A percentile compares a stretch with the other conserved stretches of the same genome.
Conservation (phyloP, 2,888 invertebrate genomes). For the Luperina nickerlii region DNA sequence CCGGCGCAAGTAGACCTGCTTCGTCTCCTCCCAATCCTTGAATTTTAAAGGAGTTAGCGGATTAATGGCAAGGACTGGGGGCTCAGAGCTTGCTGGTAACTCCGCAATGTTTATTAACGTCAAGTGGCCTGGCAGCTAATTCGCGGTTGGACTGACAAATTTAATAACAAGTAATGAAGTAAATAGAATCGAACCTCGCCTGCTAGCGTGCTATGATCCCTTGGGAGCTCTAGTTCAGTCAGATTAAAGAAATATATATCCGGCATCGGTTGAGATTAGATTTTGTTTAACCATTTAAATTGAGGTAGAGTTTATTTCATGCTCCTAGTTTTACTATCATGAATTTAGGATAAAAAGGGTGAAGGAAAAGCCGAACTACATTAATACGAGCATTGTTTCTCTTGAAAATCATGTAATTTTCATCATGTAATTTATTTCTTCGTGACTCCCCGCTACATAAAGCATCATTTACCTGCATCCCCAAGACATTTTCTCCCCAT, state of each 20-base stretch:
- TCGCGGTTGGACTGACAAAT: constrained; percentile 82
- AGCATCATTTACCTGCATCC: constrained; percentile 21
- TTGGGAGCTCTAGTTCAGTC: constrained; percentile 42
- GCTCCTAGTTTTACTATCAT: not conserved
- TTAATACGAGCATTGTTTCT: not conserved
- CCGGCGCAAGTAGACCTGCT: constrained; percentile 69
- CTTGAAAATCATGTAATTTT: not conserved
- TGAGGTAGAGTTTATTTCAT: not conserved
- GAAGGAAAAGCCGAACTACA: not conserved
- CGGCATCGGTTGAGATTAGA: constrained; percentile 9
- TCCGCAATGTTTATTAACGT: constrained; percentile 81
- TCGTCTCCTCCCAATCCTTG: constrained; percentile 38
- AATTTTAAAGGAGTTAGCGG: constrained; percentile 51
- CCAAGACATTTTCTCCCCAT: constrained; percentile 1
- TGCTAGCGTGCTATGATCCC: constrained; percentile 50
- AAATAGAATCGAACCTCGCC: constrained; percentile 65
- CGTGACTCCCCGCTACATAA: not conserved
- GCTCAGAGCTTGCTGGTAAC: constrained; percentile 68
- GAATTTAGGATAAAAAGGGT: not conserved
- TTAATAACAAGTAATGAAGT: constrained; percentile 81
- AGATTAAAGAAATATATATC: constrained; percentile 42
- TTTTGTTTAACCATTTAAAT: not conserved
- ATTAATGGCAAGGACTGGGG: constrained; percentile 57
- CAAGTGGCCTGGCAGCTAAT: constrained; percentile 80
- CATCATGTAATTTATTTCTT: not conserved